Conservation (phyloP, 2,113 vertebrate genomes). For the Pseudonaja textilis region DNA sequence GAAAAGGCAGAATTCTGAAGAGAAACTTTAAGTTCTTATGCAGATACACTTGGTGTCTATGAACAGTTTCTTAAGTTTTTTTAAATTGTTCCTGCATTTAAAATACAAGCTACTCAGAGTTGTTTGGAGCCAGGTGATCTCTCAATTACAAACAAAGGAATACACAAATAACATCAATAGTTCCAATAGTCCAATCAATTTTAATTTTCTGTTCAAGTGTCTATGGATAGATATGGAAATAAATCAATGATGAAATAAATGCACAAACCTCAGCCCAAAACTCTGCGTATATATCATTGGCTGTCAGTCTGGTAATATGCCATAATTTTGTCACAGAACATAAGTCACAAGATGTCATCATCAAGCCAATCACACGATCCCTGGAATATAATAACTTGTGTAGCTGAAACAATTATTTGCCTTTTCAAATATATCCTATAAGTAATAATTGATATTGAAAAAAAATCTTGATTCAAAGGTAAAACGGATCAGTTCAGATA, state of each 20-base stretch:
- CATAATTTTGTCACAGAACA: slow-evolving; percentile 98
- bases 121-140: not conserved
- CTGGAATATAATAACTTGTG: slow-evolving; percentile 70
- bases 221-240: slow-evolving; percentile 1
- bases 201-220: not conserved
- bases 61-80: not conserved
- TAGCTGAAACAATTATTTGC: slow-evolving; percentile 13
- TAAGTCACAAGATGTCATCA: slow-evolving; percentile 99
- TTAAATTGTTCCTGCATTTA: not conserved
- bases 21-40: not conserved
- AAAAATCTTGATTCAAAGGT: not conserved
- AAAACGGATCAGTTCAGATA: not conserved
- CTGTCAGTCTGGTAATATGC: slow-evolving; percentile 89
- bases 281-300: slow-evolving; percentile 96
- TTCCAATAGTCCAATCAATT: not conserved
- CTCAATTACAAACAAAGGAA: not conserved
- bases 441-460: not conserved
- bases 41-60: not conserved
- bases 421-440: not conserved
- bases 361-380: slow-evolving; percentile 94
- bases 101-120: not conserved
- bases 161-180: not conserved
- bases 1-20: not conserved
- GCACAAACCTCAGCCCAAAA: slow-evolving; percentile 95
- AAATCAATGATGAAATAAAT: not conserved